phyloP scores from a whole-genome alignment of 1,140 invertebrate genomes.

The Frieseomelitta varia region DNA sequence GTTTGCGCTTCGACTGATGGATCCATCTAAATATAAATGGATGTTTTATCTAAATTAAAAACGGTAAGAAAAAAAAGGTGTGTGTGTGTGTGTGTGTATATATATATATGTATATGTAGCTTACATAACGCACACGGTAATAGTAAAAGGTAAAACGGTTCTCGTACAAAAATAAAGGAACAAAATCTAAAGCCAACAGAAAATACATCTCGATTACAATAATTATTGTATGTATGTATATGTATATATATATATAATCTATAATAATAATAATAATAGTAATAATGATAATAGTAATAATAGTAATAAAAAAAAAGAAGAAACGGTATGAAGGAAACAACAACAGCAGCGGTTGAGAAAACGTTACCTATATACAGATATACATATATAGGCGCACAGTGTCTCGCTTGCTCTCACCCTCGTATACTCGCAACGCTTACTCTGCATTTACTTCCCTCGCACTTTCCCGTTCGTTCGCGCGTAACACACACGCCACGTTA shows the following conservation, averaged over 20 bases:
- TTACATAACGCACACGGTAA: slow-evolving; percentile 55
- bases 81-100: slow-evolving; percentile 20
- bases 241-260: background rate
- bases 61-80: slow-evolving; percentile 64
- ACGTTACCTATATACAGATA: slow-evolving; percentile 58
- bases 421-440: too few species aligned
- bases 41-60: too few species aligned
- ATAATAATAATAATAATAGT: slow-evolving; percentile 25
- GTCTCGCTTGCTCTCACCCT: slow-evolving; percentile 34
- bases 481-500: background rate
- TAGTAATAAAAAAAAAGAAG: slow-evolving; percentile 21
- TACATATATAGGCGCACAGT: slow-evolving; percentile 61
- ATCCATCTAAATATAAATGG: background rate
- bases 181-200: slow-evolving; percentile 80
- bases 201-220: slow-evolving; percentile 69
- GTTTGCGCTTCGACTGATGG: background rate
- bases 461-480: background rate
- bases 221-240: background rate
- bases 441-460: background rate
- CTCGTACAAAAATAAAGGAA: slow-evolving; percentile 79
- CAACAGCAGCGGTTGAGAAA: slow-evolving; percentile 31
- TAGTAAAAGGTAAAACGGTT: slow-evolving; percentile 55
- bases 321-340: slow-evolving; percentile 40
- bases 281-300: slow-evolving; percentile 18
- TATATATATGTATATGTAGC: slow-evolving; percentile 25